Conservation (phyloP, 2,888 invertebrate species). For the Epicampocera succincta region DNA sequence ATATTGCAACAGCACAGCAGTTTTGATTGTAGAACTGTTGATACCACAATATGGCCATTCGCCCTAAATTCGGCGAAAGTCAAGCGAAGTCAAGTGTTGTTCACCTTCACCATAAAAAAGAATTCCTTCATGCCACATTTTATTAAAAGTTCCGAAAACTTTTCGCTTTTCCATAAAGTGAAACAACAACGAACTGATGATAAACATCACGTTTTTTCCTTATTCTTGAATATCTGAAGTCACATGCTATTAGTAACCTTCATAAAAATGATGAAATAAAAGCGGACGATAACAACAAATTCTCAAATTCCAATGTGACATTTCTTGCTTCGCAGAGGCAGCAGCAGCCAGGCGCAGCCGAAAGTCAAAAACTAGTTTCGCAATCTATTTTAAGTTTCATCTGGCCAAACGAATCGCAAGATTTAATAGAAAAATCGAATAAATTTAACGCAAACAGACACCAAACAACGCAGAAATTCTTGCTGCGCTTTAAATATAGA, state of each 20-base stretch:
- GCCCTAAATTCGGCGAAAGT: no score
- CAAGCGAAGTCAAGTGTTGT: no score
- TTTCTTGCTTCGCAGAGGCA: constrained; percentile 29
- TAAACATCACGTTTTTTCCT: no score
- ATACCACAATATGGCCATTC: no score
- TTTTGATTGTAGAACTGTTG: no score
- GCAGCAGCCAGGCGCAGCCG: neutral
- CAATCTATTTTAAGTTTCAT: constrained; percentile 55
- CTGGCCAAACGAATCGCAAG: constrained; percentile 25
- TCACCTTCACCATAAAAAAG: no score
- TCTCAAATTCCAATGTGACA: constrained; percentile 52
- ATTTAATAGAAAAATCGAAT: constrained; percentile 39
- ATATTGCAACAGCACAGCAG: no score
- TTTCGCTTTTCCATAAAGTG: no score
- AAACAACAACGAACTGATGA: no score
- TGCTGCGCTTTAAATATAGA: constrained; percentile 37
- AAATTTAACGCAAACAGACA: constrained; percentile 21
- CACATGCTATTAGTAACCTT: constrained; percentile 6
- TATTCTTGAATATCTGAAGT: neutral
- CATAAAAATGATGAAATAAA: neutral
- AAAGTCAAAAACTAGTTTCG: constrained; percentile 41
- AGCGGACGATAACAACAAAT: constrained; percentile 31
- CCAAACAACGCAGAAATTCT: constrained; percentile 18
- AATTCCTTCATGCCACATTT: no score
- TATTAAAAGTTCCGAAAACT: no score